A percentile compares a stretch with the other conserved stretches of the same genome.
phyloP scores from a whole-genome alignment of 64 coral and sea anemone species.

The Orbicella faveolata region DNA sequence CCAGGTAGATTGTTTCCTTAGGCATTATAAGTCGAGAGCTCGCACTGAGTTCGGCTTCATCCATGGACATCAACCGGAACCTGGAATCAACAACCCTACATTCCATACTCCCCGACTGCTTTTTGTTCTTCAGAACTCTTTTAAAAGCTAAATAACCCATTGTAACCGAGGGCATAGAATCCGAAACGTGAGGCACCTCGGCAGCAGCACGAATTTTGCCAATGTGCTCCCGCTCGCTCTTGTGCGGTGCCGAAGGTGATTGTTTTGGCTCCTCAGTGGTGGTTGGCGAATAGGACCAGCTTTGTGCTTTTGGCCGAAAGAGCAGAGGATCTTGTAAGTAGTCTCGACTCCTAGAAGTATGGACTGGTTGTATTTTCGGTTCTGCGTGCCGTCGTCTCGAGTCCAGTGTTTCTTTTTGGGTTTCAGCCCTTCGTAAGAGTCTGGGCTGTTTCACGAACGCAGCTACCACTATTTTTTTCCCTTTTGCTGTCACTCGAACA shows the following conservation, averaged over 20 bases:
- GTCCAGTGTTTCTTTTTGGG: neutral
- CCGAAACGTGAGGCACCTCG: neutral
- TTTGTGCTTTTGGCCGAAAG: neutral
- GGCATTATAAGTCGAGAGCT: neutral
- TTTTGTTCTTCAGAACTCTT: constrained; percentile 14
- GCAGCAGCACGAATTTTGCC: neutral
- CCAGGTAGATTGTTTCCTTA: neutral
- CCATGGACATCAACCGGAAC: neutral
- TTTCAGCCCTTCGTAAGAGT: neutral
- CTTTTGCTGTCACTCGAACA: neutral
- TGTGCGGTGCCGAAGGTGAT: neutral
- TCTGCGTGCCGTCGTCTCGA: neutral
- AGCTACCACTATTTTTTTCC: neutral
- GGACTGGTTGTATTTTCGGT: neutral
- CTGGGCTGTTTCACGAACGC: neutral
- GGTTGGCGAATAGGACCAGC: neutral
- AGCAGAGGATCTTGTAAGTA: neutral
- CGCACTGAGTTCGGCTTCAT: neutral
- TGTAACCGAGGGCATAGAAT: constrained; percentile 13
- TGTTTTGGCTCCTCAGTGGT: neutral
- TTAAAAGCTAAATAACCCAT: constrained; percentile 40
- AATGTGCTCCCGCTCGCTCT: neutral
- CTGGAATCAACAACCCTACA: constrained; percentile 14
- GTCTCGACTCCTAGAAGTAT: neutral
- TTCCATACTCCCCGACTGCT: neutral